Percentiles rank a stretch among this genome's conserved stretches.
These are phyloP conservation scores for Spea bombifrons DNA, from an alignment of 2,113 vertebrate genomes.

Conservation along the genomic window DNA sequence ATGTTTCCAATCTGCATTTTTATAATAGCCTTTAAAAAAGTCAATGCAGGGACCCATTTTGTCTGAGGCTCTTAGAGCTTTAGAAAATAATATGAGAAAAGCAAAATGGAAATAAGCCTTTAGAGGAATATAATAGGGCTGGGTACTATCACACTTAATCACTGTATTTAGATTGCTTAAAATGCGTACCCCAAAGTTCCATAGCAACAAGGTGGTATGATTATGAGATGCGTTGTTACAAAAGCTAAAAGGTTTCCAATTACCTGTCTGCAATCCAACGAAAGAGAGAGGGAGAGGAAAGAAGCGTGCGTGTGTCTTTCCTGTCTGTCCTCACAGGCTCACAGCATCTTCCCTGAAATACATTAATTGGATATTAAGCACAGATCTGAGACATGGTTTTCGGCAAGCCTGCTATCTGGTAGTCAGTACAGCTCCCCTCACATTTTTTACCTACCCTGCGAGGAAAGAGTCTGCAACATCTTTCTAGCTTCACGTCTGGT, in stretches of 20 bases:
- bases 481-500: background rate
- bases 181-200: slow-evolving; percentile 38
- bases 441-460: background rate
- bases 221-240: background rate
- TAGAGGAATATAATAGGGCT: slow-evolving; percentile 16
- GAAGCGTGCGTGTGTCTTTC: background rate
- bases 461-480: background rate
- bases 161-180: slow-evolving; percentile 45
- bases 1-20: background rate
- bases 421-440: background rate
- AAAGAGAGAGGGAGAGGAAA: slow-evolving; percentile 29
- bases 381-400: slow-evolving; percentile 10
- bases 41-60: background rate
- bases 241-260: slow-evolving; percentile 21
- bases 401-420: slow-evolving; percentile 12
- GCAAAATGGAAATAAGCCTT: slow-evolving; percentile 40
- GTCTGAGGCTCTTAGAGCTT: background rate
- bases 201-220: slow-evolving; percentile 35
- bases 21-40: background rate
- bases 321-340: slow-evolving; percentile 11
- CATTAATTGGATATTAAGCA: slow-evolving; percentile 46
- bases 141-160: slow-evolving; percentile 46
- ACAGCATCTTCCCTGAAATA: slow-evolving; percentile 31
- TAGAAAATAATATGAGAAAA: slow-evolving; percentile 31
- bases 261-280: background rate